Percentiles rank a stretch among this genome's conserved stretches.
phyloP scores from a whole-genome alignment of 1,140 invertebrate species.

The Triops longicaudatus region DNA sequence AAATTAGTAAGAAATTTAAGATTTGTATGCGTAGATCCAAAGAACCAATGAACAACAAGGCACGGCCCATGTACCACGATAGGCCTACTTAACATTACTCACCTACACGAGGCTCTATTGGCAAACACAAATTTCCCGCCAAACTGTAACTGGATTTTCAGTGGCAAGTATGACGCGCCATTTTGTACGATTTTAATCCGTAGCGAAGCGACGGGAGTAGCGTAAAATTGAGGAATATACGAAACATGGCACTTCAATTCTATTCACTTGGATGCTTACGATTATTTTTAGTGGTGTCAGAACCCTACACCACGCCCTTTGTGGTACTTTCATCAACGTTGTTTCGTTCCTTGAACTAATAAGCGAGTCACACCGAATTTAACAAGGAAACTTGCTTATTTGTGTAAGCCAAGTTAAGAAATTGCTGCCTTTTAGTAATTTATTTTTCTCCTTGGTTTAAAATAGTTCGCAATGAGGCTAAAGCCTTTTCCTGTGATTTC shows the following conservation, averaged over 20 bases:
- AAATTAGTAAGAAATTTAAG: background rate
- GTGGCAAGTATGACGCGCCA: background rate
- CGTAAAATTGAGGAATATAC: background rate
- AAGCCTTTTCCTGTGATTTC: background rate
- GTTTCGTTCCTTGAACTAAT: background rate
- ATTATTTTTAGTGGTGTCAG: background rate
- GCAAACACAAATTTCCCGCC: background rate
- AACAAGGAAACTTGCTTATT: background rate
- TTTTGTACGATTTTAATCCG: background rate
- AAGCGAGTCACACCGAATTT: background rate
- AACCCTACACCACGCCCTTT: background rate
- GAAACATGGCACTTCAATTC: background rate
- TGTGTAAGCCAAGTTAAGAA: too few species aligned
- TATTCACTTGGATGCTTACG: background rate
- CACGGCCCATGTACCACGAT: background rate
- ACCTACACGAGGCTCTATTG: background rate
- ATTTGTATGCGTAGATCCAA: background rate
- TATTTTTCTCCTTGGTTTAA: too few species aligned
- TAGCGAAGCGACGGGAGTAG: background rate
- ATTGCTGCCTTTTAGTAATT: conserved; percentile 2
- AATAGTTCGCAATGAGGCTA: too few species aligned
- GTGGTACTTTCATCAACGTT: background rate
- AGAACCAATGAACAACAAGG: background rate
- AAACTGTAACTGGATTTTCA: background rate
- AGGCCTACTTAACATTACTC: background rate